Conservation (phyloP, 2,113 vertebrate genomes). For the Embiotoca jacksoni region DNA sequence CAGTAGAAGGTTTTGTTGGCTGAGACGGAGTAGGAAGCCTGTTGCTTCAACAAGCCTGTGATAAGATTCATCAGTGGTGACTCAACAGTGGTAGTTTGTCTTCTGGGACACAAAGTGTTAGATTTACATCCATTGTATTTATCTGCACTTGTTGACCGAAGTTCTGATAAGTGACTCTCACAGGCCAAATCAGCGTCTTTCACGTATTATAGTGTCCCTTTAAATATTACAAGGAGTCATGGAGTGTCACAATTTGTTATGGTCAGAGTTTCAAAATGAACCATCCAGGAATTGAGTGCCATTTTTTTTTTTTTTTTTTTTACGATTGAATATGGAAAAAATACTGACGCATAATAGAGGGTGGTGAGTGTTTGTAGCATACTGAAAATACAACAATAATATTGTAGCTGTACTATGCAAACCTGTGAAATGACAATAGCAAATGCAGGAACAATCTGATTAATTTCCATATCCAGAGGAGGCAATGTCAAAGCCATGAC, state of each 20-base stretch:
- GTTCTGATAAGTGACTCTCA: slow-evolving; percentile 62
- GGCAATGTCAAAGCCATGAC: too few species aligned
- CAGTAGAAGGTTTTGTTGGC: slow-evolving; percentile 79
- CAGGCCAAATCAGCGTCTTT: slow-evolving; percentile 27
- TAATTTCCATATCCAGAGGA: too few species aligned
- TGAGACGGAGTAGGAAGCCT: slow-evolving; percentile 76
- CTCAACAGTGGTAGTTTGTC: slow-evolving; percentile 58
- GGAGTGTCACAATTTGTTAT: slow-evolving; percentile 1
- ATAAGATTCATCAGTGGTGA: slow-evolving; percentile 77
- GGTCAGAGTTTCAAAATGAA: neutral
- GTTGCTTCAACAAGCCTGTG: slow-evolving; percentile 79
- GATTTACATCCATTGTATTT: slow-evolving; percentile 72
- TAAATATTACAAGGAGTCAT: slow-evolving; percentile 3
- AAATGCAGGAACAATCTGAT: too few species aligned
- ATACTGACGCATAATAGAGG: neutral
- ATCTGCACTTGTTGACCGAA: slow-evolving; percentile 59
- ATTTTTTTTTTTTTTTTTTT: too few species aligned
- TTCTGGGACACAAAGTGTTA: slow-evolving; percentile 59
- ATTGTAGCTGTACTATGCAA: too few species aligned
- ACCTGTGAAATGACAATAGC: too few species aligned
- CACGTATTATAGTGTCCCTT: slow-evolving; percentile 15
- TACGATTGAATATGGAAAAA: neutral
- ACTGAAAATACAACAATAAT: neutral
- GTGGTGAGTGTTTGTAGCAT: neutral
- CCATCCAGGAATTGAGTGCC: too few species aligned